A percentile compares a stretch with the other conserved stretches of the same genome.
phyloP scores from a whole-genome alignment of 2,113 vertebrate species.

The Brachypodius melanocephalos region DNA sequence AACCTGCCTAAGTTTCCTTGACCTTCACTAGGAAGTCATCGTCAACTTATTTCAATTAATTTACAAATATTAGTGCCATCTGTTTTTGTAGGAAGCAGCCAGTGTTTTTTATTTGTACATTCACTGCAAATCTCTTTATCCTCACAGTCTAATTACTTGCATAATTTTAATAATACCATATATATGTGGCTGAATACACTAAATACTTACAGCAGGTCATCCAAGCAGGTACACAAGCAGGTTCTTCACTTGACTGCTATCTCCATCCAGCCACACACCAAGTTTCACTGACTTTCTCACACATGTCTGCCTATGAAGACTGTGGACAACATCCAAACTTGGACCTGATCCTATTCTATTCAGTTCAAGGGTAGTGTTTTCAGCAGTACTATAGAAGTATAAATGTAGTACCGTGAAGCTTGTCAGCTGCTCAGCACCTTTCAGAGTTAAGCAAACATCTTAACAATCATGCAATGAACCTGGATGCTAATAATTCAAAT shows the following conservation, averaged over 20 bases:
- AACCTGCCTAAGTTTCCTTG: neutral
- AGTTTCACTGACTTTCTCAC: neutral
- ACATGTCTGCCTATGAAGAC: neutral
- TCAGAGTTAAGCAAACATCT: neutral
- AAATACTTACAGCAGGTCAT: neutral
- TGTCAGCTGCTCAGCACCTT: neutral
- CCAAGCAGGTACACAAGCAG: neutral
- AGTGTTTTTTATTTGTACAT: neutral
- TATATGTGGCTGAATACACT: neutral
- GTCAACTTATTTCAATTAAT: slow-evolving; percentile 14
- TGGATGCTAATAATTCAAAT: neutral
- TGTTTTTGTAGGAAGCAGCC: neutral
- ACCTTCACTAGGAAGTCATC: neutral
- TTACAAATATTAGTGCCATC: slow-evolving; percentile 32
- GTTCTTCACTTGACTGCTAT: neutral
- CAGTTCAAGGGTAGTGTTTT: neutral
- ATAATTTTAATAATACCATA: neutral
- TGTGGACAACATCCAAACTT: neutral
- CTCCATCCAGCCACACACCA: neutral
- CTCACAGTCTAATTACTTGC: neutral
- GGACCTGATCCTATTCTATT: neutral
- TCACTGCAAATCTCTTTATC: neutral
- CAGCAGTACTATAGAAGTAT: neutral
- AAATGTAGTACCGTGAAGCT: neutral
- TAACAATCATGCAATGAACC: neutral